Base-by-base conservation (phyloP, 2,113 vertebrate species). In the Mus musculus region DNA sequence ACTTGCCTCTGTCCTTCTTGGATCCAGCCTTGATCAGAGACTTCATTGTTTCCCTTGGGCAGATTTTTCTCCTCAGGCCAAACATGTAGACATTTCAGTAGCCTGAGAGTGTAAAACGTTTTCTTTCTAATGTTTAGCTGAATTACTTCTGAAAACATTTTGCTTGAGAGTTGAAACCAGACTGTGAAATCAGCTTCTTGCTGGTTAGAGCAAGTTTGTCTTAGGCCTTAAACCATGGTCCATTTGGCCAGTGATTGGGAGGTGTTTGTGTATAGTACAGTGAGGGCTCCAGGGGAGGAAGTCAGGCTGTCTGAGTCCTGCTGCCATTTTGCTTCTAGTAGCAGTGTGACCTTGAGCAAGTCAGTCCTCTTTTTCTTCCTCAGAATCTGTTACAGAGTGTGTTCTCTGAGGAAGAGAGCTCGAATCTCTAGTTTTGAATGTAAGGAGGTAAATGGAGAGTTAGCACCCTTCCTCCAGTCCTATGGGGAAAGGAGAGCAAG, bases 111-210 rank as follows among this genome's bases (percentile, higher is more conserved):
- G 7, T 72, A 97, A 78, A 92, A 17, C 49, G 16, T 91, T 80
- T 88, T 76, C 33, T 94, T 75, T 91, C 61, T 95, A 67, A 67
- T 67, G 33, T 94, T 80, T 88, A 10, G 30, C 59, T 75, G 61
- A 87, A 95, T 84, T 19, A 33, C 77, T 93, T 96, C 78, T 89
- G 92, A 87, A 95, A 93, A 71, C 26, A 75, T 90, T 96, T 95
- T 89, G 28, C 8, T 91, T 94, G 84, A 93, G 89, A 93, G n/a
- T 56, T 80, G 59, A 90, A 92, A 75, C 54, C 49, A 89, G 63
- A 49, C 75, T 67, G 17, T 96, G 69, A 78, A 87, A 78, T 82
- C 12, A 5, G 30, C 71, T 88, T 91, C 73, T 96, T 88, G 52
- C 71, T 33, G 28, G 39, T 82, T 75, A 75, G 69, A 89, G 67